Conservation (phyloP, 2,888 invertebrate genomes). For the Meiosimyza decipiens region DNA sequence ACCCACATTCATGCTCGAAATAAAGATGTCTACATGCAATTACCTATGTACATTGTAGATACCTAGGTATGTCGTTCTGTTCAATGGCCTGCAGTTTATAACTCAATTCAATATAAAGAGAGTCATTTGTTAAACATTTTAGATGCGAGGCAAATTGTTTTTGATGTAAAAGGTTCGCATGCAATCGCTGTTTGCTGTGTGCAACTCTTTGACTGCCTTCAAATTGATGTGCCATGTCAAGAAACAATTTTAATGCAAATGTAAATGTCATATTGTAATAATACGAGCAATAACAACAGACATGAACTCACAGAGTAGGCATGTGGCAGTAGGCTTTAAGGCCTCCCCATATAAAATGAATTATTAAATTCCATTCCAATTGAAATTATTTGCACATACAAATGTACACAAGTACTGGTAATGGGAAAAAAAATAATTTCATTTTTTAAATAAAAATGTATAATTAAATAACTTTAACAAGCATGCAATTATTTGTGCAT, state of each 20-base stretch:
- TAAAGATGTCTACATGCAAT: not conserved
- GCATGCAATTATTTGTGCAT: no score
- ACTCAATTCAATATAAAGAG: conserved; percentile 23
- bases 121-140: conserved; percentile 41
- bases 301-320: no score
- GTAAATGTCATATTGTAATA: conserved; percentile 47
- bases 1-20: not conserved
- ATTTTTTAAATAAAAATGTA: no score
- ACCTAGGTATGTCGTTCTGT: not conserved
- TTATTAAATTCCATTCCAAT: conserved; percentile 19
- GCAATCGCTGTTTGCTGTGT: conserved; percentile 43
- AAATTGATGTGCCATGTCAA: conserved; percentile 66
- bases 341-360: not conserved
- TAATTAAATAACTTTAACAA: no score
- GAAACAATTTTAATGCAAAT: conserved; percentile 63
- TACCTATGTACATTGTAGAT: not conserved
- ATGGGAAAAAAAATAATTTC: no score
- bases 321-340: no score
- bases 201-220: conserved; percentile 45
- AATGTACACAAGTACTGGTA: not conserved
- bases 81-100: conserved; percentile 17
- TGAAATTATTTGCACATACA: conserved; percentile 12
- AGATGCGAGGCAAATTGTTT: conserved; percentile 61
- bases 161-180: conserved; percentile 51
- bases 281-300: conserved; percentile 39